Evolutionary conservation across 1,140 invertebrate genomes (phyloP).

Genomic region (Eupeodes corollae): DNA sequence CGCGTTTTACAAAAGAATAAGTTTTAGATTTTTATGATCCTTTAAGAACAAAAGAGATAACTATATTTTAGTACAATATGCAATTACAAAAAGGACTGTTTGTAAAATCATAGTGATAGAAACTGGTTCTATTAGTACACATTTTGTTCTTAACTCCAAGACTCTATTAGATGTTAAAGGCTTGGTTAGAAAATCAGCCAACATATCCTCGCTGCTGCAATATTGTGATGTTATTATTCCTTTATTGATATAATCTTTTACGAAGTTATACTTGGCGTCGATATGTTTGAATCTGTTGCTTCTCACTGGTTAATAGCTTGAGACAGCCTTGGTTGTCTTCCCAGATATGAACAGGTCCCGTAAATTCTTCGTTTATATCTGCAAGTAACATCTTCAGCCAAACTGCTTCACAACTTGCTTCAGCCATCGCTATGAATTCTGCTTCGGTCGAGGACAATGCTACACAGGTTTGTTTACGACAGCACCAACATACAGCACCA

Average conservation of each 20-base stretch:
- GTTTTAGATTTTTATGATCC: too few relatives aligned
- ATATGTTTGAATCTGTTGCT: slow-evolving; percentile 23
- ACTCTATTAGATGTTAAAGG: slow-evolving; percentile 5
- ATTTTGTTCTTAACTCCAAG: slow-evolving; percentile 2
- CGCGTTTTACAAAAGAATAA: too few relatives aligned
- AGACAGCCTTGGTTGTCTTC: slow-evolving; percentile 8
- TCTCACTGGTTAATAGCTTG: slow-evolving; percentile 5
- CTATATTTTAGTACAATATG: too few relatives aligned
- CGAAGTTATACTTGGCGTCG: slow-evolving; percentile 14
- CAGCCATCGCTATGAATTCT: slow-evolving; percentile 11
- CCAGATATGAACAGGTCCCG: neutral
- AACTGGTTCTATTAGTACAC: too few relatives aligned
- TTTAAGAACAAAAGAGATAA: too few relatives aligned
- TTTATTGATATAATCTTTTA: slow-evolving; percentile 16
- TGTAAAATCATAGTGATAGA: too few relatives aligned
- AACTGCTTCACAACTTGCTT: slow-evolving; percentile 10
- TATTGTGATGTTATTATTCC: slow-evolving; percentile 9
- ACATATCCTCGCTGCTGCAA: slow-evolving; percentile 11
- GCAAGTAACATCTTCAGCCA: slow-evolving; percentile 11
- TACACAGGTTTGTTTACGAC: slow-evolving; percentile 11
- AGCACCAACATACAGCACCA: slow-evolving; percentile 10
- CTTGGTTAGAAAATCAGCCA: slow-evolving; percentile 16
- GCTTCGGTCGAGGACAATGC: slow-evolving; percentile 12
- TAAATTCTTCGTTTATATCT: slow-evolving; percentile 2
- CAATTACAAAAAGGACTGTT: too few relatives aligned